Conservation (phyloP, 2,888 invertebrate genomes). For the Portevinia maculata region DNA sequence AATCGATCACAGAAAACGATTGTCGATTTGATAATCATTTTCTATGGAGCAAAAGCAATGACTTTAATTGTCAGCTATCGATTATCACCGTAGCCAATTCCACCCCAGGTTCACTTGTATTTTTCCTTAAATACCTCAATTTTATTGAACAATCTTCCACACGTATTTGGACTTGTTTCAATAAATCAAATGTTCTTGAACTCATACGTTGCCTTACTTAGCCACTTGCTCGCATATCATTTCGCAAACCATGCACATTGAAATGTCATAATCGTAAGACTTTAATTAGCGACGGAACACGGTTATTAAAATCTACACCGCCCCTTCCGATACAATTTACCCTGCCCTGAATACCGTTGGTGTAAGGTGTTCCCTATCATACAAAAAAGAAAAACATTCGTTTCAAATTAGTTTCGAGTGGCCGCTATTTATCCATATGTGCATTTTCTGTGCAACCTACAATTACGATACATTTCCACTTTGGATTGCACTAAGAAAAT, state of each 20-base stretch:
- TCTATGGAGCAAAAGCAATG: no score
- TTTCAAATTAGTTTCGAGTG: constrained; percentile 62
- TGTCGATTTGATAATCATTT: no score
- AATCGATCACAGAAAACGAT: no score
- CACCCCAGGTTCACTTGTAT: no score
- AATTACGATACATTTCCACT: constrained; percentile 66
- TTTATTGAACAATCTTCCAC: no score
- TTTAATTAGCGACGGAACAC: constrained; percentile 47
- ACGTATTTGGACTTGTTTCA: no score
- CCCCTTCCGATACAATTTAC: constrained; percentile 36
- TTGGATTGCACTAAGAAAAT: constrained; percentile 40
- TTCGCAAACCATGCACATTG: neutral
- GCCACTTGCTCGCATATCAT: no score
- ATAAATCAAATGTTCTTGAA: no score
- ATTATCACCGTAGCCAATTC: no score
- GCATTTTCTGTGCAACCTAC: constrained; percentile 27
- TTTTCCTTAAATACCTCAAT: no score
- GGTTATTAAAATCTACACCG: constrained; percentile 41
- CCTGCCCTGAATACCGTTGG: constrained; percentile 18
- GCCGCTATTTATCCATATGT: constrained; percentile 39
- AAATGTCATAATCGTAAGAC: neutral
- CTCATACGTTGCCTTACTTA: neutral
- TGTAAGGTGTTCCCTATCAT: constrained; percentile 18
- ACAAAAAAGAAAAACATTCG: constrained; percentile 42
- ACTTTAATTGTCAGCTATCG: no score